Base-by-base conservation (phyloP, 2,797 vertebrate genomes). In the Paedocypris micromegethes region DNA sequence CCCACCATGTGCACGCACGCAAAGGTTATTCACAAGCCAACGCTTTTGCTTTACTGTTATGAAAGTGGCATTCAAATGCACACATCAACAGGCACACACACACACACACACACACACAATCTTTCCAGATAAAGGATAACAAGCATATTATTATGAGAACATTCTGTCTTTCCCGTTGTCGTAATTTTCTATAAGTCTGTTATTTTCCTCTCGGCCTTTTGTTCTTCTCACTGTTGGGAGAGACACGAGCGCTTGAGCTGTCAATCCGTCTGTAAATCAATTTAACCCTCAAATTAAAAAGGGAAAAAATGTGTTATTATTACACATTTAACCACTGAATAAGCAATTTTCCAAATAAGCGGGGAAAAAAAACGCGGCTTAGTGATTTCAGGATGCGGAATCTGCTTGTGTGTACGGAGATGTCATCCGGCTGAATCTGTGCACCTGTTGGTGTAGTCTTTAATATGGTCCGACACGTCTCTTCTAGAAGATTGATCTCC, bases 371-470 rank as follows among this genome's bases (percentile, higher is more conserved):
- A 49, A 43, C 47, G 45, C 41, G 9, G 2, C 58, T 69, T 43
- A 42, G 49, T 37, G 39, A 62, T 69, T 62, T 70, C 40, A 63
- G 68, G 51, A 9, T 50, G 5, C 1, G 44, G 59, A 56, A 62
- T 8, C 42, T 47, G 2, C 41, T 63, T 58, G 37, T 40, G 4
- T 23, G 37, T 72, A 42, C 39, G 54, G 8, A 60, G 38, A 43
- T 75, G 3, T 46, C 6, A 60, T 60, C 41, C 43, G 45, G 43
- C n/a, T 56, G 58, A 62, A 45, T 56, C 51, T 42, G 49, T 49
- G 46, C 68, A 70, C 68, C 68, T 70, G 68, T 63, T 63, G 45
- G 40, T 63, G 45, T 50, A 70, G 23, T 70, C 7, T 63, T 6
- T 9, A 53, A 70, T 63, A 43, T 4, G 39, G 51, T 48, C 44